Evolutionary conservation across 2,888 invertebrate genomes (phyloP).

Genomic region (Andrena chrysosceles): DNA sequence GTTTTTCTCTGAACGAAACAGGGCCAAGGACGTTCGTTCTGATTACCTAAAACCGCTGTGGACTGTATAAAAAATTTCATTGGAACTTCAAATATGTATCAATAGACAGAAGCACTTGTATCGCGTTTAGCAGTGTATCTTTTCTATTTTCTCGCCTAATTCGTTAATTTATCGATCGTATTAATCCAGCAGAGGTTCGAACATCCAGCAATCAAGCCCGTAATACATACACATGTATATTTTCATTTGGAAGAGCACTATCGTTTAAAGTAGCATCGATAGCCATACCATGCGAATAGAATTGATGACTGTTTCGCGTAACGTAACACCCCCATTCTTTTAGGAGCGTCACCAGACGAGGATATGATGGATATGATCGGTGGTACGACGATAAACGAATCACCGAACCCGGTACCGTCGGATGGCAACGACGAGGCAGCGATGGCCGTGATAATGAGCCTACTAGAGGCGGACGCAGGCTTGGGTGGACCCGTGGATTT

Average conservation of each 20-base stretch:
- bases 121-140: not conserved
- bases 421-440: constrained; percentile 95
- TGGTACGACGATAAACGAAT: constrained; percentile 85
- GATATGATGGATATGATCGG: constrained; percentile 88
- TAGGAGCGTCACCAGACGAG: constrained; percentile 83
- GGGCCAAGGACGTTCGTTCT: constrained; percentile 38
- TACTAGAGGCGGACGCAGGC: constrained; percentile 95
- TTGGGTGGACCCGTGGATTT: constrained; percentile 95
- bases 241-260: constrained; percentile 32
- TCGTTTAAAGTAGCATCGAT: constrained; percentile 32
- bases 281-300: not conserved
- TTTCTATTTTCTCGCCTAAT: not conserved
- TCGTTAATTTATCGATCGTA: not conserved
- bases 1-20: constrained; percentile 38
- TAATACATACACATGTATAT: not conserved
- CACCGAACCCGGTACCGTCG: constrained; percentile 85
- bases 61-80: not conserved
- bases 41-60: not conserved
- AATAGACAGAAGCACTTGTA: not conserved
- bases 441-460: constrained; percentile 96
- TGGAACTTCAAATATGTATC: not conserved
- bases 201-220: constrained; percentile 60
- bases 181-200: constrained; percentile 23
- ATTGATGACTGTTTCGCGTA: constrained; percentile 51
- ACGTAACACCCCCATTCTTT: constrained; percentile 64